A percentile compares a stretch with the other conserved stretches of the same genome.
phyloP scores from a whole-genome alignment of 1,140 invertebrate species.

The Drosophila obscura region DNA sequence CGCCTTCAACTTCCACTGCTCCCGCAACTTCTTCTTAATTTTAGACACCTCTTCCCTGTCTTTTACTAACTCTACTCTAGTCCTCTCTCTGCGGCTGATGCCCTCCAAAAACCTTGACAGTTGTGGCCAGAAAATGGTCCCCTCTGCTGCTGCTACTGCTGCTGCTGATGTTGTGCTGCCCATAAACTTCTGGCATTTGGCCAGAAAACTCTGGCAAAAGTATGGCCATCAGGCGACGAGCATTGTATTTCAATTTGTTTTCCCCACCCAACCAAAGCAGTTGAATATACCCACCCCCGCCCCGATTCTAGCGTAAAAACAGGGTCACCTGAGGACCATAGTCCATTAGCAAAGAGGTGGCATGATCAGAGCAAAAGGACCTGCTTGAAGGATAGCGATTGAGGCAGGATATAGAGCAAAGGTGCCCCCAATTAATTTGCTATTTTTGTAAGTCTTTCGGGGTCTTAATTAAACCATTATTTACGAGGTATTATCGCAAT shows the following conservation, averaged over 20 bases:
- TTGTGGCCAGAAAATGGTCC: slow-evolving; percentile 4
- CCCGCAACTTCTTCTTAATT: too few species aligned
- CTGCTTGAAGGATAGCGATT: too few species aligned
- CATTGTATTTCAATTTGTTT: slow-evolving; percentile 56
- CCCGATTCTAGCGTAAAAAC: neutral
- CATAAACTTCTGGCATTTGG: slow-evolving; percentile 17
- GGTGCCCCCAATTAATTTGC: slow-evolving; percentile 70
- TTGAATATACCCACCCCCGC: slow-evolving; percentile 21
- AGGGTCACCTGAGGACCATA: slow-evolving; percentile 24
- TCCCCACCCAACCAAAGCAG: neutral
- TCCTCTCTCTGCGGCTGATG: too few species aligned
- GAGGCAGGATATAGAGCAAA: slow-evolving; percentile 3
- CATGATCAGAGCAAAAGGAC: neutral
- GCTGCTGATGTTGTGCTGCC: neutral
- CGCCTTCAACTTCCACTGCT: too few species aligned
- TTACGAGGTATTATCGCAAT: slow-evolving; percentile 66
- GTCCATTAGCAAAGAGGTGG: slow-evolving; percentile 24
- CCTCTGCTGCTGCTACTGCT: too few species aligned
- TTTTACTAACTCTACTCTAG: too few species aligned
- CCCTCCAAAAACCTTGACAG: neutral
- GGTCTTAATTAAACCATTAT: slow-evolving; percentile 78
- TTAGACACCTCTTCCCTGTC: too few species aligned
- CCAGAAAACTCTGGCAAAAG: slow-evolving; percentile 22
- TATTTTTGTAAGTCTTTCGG: slow-evolving; percentile 62
- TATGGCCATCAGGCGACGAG: slow-evolving; percentile 27